Evolutionary conservation across 2,797 vertebrate species (phyloP).

Genomic region (Danio albolineatus): DNA sequence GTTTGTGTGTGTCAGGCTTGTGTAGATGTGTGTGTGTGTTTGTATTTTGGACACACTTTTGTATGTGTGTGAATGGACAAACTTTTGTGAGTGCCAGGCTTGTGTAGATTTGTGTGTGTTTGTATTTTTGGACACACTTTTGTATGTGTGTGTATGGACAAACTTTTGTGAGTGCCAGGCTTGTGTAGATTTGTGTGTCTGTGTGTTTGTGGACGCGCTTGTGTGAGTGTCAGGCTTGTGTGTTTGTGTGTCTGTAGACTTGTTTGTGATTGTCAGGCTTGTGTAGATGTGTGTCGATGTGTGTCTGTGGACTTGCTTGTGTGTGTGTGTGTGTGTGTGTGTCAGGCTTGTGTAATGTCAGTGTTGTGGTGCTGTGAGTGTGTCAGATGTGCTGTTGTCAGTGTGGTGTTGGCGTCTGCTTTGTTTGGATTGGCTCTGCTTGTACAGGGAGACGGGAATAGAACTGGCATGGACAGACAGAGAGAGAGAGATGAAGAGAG

Average conservation of each 20-base stretch:
- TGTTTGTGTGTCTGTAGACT: no score
- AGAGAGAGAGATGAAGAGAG: constrained; percentile 16
- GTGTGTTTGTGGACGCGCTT: no score
- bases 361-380: no score
- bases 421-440: constrained; percentile 43
- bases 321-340: no score
- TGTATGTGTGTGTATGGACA: neutral
- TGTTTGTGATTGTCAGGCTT: no score
- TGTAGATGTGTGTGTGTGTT: neutral
- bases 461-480: constrained; percentile 14
- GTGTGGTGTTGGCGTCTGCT: constrained; percentile 45
- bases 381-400: constrained; percentile 9
- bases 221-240: no score
- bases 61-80: neutral
- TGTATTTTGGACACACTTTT: no score
- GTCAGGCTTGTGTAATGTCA: no score
- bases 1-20: no score
- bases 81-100: constrained; percentile 29
- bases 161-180: constrained; percentile 29
- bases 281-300: no score
- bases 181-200: constrained; percentile 15
- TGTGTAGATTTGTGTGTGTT: constrained; percentile 17
- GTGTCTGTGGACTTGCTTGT: no score
- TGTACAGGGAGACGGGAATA: constrained; percentile 27
- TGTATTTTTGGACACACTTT: no score